Percentiles rank a stretch among this genome's conserved stretches.
These are phyloP conservation scores for Dufourea novaeangliae DNA, from an alignment of 1,140 invertebrate genomes.

Conservation along the genomic window DNA sequence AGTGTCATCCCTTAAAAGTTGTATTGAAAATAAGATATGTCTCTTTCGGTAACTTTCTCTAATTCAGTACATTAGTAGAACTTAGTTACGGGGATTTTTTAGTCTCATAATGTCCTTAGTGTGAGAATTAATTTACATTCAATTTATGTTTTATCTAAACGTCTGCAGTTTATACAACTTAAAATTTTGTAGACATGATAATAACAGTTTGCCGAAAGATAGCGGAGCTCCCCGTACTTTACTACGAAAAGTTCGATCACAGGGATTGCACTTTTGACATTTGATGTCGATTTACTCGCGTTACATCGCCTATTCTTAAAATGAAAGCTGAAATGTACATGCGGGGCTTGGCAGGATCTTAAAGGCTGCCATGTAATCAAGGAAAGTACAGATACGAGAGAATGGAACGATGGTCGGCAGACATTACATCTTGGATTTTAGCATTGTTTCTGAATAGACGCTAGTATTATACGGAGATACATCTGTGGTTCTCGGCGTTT, in stretches of 20 bases:
- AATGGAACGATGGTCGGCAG: conserved; percentile 22
- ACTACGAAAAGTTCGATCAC: neutral
- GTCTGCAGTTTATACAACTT: neutral
- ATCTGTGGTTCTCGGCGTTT: neutral
- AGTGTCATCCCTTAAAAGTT: no score
- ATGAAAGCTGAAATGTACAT: conserved; percentile 26
- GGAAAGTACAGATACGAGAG: conserved; percentile 26
- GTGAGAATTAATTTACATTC: no score
- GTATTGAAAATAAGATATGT: no score
- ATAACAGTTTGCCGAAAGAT: neutral
- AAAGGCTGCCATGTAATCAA: conserved; percentile 27
- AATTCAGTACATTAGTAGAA: no score
- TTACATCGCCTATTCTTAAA: conserved; percentile 9
- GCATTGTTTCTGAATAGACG: conserved; percentile 28
- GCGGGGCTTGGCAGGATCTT: conserved; percentile 18
- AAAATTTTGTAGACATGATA: neutral
- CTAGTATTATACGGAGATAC: neutral
- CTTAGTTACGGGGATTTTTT: no score
- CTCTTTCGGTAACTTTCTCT: no score
- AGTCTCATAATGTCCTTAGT: no score
- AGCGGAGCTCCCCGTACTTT: neutral
- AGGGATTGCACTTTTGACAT: neutral
- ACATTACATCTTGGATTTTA: conserved; percentile 29
- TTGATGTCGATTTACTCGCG: neutral
- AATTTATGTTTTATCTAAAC: neutral